These are phyloP conservation scores for Spatulosminthurus flaviceps DNA, from an alignment of 2,888 invertebrate genomes.

Conservation along the genomic window DNA sequence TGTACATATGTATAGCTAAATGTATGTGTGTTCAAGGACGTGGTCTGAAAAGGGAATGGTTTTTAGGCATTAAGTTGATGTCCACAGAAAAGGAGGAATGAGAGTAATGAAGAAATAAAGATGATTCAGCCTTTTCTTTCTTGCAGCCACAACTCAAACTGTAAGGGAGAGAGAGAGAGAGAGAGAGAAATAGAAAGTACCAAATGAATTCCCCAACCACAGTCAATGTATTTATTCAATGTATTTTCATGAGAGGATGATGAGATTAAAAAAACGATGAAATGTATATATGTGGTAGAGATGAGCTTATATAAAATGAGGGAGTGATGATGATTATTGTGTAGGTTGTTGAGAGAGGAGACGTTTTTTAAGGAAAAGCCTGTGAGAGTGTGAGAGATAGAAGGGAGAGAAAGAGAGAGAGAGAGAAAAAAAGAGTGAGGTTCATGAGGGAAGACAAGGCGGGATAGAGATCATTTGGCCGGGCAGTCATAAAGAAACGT, in stretches of 20 bases:
- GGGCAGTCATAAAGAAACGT: conserved; percentile 46
- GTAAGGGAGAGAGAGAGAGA: not conserved
- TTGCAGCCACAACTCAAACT: not conserved
- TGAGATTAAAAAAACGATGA: not conserved
- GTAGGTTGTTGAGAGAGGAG: not conserved
- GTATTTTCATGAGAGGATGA: not conserved
- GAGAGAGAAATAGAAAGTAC: not conserved
- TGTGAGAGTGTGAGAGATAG: not conserved
- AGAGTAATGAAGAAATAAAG: too few species aligned
- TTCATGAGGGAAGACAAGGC: conserved; percentile 29
- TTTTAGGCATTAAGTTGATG: too few species aligned
- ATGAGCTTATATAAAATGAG: not conserved
- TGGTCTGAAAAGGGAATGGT: too few species aligned
- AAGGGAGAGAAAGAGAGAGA: not conserved
- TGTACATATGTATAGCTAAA: too few species aligned
- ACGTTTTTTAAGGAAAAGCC: not conserved
- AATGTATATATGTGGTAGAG: not conserved
- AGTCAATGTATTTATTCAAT: not conserved
- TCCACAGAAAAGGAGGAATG: too few species aligned
- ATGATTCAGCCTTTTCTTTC: too few species aligned
- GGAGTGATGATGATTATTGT: not conserved
- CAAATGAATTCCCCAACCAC: not conserved
- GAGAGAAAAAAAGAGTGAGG: conserved; percentile 11
- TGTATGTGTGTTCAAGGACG: too few species aligned
- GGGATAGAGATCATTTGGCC: conserved; percentile 45